Conservation (phyloP, 2,113 vertebrate genomes). For the Catharus minimus region DNA sequence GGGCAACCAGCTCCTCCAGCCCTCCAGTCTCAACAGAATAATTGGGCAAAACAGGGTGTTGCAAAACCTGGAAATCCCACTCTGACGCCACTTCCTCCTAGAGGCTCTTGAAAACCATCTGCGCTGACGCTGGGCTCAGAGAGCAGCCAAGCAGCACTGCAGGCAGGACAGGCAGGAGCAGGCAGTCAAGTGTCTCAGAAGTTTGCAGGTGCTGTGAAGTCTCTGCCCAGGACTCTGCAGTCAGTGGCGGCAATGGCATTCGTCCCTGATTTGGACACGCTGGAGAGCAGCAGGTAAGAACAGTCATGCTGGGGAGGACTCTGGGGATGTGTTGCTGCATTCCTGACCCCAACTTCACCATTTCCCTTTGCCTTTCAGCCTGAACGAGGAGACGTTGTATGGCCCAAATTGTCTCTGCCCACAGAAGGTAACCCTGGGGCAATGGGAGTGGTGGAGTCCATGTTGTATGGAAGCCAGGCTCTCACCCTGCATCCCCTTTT, state of each 20-base stretch:
- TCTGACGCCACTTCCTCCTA: neutral
- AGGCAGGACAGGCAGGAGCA: neutral
- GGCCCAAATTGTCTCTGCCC: neutral
- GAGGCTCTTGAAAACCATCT: neutral
- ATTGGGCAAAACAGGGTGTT: neutral
- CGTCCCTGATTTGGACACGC: neutral
- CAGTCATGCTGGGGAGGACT: fast-evolving
- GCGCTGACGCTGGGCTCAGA: fast-evolving
- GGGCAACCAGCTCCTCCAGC: neutral
- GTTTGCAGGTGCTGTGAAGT: neutral
- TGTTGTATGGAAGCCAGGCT: neutral
- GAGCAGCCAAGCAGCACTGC: neutral
- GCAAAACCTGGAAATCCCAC: conserved; percentile 40
- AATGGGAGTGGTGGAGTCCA: neutral
- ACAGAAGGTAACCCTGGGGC: neutral
- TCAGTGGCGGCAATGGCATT: neutral
- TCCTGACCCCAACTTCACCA: neutral
- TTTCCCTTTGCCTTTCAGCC: neutral
- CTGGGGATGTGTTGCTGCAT: fast-evolving
- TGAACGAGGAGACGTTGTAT: neutral
- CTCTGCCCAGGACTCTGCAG: neutral
- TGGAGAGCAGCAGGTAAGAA: conserved; percentile 37
- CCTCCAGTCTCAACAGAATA: neutral
- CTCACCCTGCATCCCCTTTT: neutral
- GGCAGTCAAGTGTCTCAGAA: neutral